Base-by-base conservation (phyloP, 1,140 invertebrate species). In the Drosophila punjabiensis region DNA sequence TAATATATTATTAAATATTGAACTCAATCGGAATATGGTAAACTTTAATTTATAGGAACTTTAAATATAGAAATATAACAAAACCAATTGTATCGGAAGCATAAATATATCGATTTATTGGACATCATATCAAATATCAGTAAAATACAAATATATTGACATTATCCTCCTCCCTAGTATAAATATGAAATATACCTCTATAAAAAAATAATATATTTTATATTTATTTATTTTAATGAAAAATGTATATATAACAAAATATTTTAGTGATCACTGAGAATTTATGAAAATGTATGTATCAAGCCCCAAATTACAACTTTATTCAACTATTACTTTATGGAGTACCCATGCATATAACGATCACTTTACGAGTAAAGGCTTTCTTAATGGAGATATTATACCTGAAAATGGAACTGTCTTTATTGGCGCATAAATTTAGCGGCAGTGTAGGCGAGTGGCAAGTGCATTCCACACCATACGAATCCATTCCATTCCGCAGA, bases 381-480 rank as follows among this genome's bases (percentile, higher is more conserved):
- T 24, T 9, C 62, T 16, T n/a, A 28, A 45, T 47, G 39, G 24
- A n/a, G n/a, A 13, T 30, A 64, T 33, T 32, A 16, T 24, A 32
- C 30, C 32, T 30, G 20, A 13, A 39, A 58, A 4, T 48, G 43
- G 6, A 39, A 37, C 30, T 24, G 43, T 41, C 20, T 20, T 32
- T 47, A 13, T n/a, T 41, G 64, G 16, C 35, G 16, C 63, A 70
- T 68, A 68, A 61, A 71, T 56, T 73, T 80, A 39, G 10, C 60
- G 39, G 10, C 35, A 65, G 75, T 69, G 80, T 62, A 73, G 43
- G 35, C 33, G 53, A 74, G 28, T 37, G 60, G 68, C 82, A 85
- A 86, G 78, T 86, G 82, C 79, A 81, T 71, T 71, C 68, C 66
- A 66, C 39, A 48, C 68, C 65, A 80, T 66, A 56, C 77, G 60